Percentiles rank a stretch among this genome's conserved stretches.
Conservation (phyloP, 2,797 vertebrate species). For the Rhincodon typus region DNA sequence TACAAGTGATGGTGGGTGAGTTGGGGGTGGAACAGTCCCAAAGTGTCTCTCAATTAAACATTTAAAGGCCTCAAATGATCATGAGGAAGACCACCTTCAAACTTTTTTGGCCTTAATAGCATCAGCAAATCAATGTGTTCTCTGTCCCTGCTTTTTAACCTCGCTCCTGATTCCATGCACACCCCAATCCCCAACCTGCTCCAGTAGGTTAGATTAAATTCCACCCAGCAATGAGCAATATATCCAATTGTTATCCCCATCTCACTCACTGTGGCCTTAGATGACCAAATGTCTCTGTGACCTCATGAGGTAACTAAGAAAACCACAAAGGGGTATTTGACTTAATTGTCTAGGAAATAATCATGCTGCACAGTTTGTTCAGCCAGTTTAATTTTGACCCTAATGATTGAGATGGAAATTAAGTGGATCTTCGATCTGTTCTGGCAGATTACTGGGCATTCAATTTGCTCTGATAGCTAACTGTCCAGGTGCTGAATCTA, state of each 20-base stretch:
- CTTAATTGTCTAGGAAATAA: background rate
- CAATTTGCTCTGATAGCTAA: background rate
- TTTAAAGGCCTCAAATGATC: background rate
- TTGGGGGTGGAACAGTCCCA: background rate
- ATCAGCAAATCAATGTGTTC: background rate
- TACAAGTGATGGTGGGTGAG: background rate
- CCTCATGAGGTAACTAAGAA: background rate
- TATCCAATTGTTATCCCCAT: background rate
- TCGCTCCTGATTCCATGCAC: background rate
- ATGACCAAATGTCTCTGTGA: background rate
- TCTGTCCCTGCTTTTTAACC: background rate
- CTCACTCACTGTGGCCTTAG: background rate
- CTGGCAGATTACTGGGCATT: background rate
- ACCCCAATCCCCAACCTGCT: background rate
- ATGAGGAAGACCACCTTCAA: background rate
- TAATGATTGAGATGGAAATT: background rate
- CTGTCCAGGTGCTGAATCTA: background rate
- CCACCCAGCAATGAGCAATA: background rate
- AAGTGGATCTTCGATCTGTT: background rate
- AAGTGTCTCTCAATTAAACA: background rate
- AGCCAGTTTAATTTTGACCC: background rate
- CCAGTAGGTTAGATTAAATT: background rate
- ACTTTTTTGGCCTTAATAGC: background rate
- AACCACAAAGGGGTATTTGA: background rate
- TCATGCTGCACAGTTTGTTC: background rate